Conservation (phyloP, 2,797 vertebrate genomes). For the Pantherophis alleghaniensis region DNA sequence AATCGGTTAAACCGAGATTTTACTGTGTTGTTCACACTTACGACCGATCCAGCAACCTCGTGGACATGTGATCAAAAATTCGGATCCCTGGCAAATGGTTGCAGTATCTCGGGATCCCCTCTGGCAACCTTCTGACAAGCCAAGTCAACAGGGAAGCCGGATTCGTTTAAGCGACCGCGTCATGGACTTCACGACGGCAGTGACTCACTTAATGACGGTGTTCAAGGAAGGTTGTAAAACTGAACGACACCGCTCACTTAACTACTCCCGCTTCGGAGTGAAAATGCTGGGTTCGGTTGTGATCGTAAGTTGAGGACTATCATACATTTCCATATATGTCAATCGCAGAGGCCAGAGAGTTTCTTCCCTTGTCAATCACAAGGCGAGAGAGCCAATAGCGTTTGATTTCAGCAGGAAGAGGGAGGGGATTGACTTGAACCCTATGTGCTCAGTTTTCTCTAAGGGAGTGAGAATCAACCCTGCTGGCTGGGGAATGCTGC, state of each 20-base stretch:
- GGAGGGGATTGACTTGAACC: neutral
- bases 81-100: too few species aligned
- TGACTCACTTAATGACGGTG: too few species aligned
- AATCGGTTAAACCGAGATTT: neutral
- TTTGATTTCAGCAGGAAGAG: neutral
- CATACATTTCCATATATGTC: neutral
- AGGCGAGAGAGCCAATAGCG: neutral
- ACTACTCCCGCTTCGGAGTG: neutral
- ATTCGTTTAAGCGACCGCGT: too few species aligned
- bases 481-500: too few species aligned
- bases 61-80: too few species aligned
- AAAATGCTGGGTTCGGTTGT: neutral
- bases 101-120: too few species aligned
- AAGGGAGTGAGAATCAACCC: too few species aligned
- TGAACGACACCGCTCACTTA: neutral
- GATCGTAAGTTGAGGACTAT: neutral
- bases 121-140: too few species aligned
- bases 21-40: neutral
- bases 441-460: neutral
- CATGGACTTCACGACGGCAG: accelerated
- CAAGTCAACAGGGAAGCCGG: too few species aligned
- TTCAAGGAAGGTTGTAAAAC: too few species aligned
- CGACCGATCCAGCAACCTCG: too few species aligned
- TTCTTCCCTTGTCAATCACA: neutral
- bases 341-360: neutral